Base-by-base conservation (phyloP, 35 echinoderm and acorn worm genomes). In the Heliocidaris erythrogramma region DNA sequence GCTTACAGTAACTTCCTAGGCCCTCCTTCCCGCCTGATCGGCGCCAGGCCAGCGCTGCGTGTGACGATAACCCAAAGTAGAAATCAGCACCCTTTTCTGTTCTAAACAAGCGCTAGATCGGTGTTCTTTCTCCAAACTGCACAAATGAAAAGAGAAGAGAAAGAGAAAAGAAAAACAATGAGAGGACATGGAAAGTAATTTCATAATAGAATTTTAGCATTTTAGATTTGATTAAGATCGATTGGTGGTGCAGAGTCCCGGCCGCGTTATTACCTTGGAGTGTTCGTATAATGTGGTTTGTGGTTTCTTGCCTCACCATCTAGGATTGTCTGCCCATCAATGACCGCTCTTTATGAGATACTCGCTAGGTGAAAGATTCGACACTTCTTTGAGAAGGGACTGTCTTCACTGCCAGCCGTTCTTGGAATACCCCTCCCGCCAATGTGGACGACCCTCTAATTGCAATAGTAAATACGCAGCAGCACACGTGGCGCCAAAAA, bases 131-230 rank as follows among this genome's bases (percentile, higher is more conserved):
- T 78, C 14, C 27, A 78, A 78, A 78, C 65, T 78, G 65, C 65
- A 18, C 31, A 89, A 35, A 89, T 89, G 32, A 30, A 89, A 48
- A 89, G 31, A 89, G 87, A 89, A 78, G 87, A 89, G 87, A 89
- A 89, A 6, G 47, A 89, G 87, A 89, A 27, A 6, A 48, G 31
- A 89, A 9, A 89, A 89, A 89, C 87, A 89, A 89, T 89, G 87
- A 89, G 87, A 47, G 31, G 87, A 89, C 31, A 89, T 48, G 87
- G 87, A 89, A 89, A 47, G 87, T 89, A 32, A 89, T 89, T 89
- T 89, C 87, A 89, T 89, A 89, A 89, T 89, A 89, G 87, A 89
- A 89, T 89, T 89, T 89, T 89, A 89, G 31, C 87, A 89, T 89
- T 89, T 48, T 89, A 89, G 87, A 89, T 89, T 89, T 89, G 87